Conservation (phyloP, 2,888 invertebrate species). For the Doris montereyensis region DNA sequence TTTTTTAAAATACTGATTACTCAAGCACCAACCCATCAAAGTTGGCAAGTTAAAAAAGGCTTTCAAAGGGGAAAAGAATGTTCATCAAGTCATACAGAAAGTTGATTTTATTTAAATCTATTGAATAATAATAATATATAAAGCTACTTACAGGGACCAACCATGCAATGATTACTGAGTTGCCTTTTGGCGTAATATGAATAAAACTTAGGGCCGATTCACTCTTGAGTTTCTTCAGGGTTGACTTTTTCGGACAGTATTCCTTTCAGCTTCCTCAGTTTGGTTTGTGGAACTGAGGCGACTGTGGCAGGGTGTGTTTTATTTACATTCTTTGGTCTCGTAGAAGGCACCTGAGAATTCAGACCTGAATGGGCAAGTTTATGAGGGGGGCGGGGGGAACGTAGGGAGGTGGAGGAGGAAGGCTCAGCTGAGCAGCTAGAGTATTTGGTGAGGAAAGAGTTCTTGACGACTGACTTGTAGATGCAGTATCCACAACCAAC, state of each 20-base stretch:
- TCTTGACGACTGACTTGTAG: slow-evolving; percentile 29
- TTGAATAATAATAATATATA: too few species aligned
- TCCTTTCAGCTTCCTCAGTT: slow-evolving; percentile 56
- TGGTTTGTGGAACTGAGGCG: slow-evolving; percentile 52
- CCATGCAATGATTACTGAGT: slow-evolving; percentile 55
- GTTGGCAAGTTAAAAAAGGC: too few species aligned
- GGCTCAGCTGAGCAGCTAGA: slow-evolving; percentile 31
- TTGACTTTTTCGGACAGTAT: slow-evolving; percentile 60
- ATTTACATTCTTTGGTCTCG: slow-evolving; percentile 25
- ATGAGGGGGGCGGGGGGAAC: slow-evolving; percentile 39
- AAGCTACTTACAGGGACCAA: slow-evolving; percentile 55
- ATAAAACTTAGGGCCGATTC: slow-evolving; percentile 61
- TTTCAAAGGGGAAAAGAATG: too few species aligned
- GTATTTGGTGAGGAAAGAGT: slow-evolving; percentile 44
- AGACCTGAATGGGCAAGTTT: too few species aligned
- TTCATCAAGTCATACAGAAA: too few species aligned
- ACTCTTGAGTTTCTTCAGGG: slow-evolving; percentile 62
- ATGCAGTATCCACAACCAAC: slow-evolving; percentile 14
- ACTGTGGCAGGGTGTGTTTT: slow-evolving; percentile 20
- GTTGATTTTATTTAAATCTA: not conserved
- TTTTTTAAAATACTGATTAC: too few species aligned
- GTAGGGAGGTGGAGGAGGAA: slow-evolving; percentile 42
- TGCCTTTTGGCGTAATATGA: slow-evolving; percentile 55
- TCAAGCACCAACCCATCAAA: too few species aligned
- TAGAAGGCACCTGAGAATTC: slow-evolving; percentile 2